phyloP scores from a whole-genome alignment of 2,888 invertebrate species.

The Troides oblongomaculatus region DNA sequence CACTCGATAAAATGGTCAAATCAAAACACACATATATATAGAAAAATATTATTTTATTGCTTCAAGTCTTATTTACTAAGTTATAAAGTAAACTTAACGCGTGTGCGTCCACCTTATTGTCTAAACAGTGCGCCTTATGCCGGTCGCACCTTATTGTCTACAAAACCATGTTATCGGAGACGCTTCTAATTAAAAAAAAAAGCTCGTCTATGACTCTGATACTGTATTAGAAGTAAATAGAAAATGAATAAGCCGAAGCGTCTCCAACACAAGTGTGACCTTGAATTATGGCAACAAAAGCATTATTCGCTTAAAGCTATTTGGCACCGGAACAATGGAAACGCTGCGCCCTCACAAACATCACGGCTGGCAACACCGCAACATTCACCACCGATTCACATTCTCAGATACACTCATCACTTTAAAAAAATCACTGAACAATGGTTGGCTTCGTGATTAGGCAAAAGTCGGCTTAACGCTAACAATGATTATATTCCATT shows the following conservation, averaged over 20 bases:
- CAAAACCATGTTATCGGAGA: slow-evolving; percentile 10
- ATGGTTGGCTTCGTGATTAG: too few species aligned
- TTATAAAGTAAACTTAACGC: slow-evolving; percentile 23
- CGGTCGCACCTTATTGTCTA: slow-evolving; percentile 25
- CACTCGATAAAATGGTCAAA: too few species aligned
- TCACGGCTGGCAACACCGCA: slow-evolving; percentile 11
- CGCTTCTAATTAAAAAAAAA: not conserved
- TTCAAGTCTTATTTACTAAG: slow-evolving; percentile 32
- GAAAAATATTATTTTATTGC: slow-evolving; percentile 45
- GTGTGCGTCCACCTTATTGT: slow-evolving; percentile 30
- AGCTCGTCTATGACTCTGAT: too few species aligned
- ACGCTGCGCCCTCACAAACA: slow-evolving; percentile 26
- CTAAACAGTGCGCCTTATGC: slow-evolving; percentile 13
- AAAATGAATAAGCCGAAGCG: slow-evolving; percentile 1
- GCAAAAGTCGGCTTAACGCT: too few species aligned
- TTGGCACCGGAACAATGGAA: slow-evolving; percentile 39
- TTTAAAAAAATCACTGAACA: too few species aligned
- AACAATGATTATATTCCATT: too few species aligned
- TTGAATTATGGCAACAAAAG: slow-evolving; percentile 28
- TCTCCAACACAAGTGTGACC: slow-evolving; percentile 17
- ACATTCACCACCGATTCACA: not conserved
- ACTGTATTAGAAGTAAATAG: too few species aligned
- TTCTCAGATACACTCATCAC: too few species aligned
- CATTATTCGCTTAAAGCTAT: slow-evolving; percentile 38
- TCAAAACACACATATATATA: slow-evolving; percentile 19